These are phyloP conservation scores for Saimiri boliviensis DNA, from an alignment of 2,113 vertebrate species.

Conservation along the genomic window DNA sequence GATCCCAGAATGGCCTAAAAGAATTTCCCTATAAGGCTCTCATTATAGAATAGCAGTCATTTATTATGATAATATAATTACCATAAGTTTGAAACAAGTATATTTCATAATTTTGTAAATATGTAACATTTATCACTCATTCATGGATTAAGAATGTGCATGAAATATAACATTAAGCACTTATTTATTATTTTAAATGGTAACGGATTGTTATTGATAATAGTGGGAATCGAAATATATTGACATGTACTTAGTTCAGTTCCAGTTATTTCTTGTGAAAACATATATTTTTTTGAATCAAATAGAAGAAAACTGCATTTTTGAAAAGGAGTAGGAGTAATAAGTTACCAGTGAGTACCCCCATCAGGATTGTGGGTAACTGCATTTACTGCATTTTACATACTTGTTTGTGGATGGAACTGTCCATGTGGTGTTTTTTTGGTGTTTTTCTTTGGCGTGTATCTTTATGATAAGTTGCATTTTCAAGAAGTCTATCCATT, in stretches of 20 bases:
- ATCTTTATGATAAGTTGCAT: background rate
- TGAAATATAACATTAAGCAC: background rate
- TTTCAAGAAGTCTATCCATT: background rate
- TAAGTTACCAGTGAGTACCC: background rate
- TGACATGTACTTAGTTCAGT: background rate
- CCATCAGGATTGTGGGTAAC: background rate
- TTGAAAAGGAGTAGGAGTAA: background rate
- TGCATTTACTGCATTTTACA: background rate
- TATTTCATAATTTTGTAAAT: conserved; percentile 27
- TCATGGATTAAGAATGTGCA: background rate
- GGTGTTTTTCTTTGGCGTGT: background rate
- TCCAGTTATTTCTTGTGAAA: background rate
- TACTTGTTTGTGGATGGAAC: background rate
- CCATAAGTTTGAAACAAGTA: background rate
- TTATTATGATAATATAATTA: background rate
- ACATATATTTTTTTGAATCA: background rate
- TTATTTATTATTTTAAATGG: background rate
- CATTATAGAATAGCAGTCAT: background rate
- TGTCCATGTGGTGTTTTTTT: background rate
- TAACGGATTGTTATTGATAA: background rate
- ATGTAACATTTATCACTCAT: background rate
- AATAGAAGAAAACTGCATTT: conserved; percentile 13
- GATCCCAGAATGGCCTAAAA: background rate
- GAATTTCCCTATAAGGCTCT: background rate
- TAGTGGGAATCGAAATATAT: background rate